A percentile compares a stretch with the other conserved stretches of the same genome.
These are phyloP conservation scores for Orthonyx spaldingii DNA, from an alignment of 2,113 vertebrate species.

Conservation along the genomic window DNA sequence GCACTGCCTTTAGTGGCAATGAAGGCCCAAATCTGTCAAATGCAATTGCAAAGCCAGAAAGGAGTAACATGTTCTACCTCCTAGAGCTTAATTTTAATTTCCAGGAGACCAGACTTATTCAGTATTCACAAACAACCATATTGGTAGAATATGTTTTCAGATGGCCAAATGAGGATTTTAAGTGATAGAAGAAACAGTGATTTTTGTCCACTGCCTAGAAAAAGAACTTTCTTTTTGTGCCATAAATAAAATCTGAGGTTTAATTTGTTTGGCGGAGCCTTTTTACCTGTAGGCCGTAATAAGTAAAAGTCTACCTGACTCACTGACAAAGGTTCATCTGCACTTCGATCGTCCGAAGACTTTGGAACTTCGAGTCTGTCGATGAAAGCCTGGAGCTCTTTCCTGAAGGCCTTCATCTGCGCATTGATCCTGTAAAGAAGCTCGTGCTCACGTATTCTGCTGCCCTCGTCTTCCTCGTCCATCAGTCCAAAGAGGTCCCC, in stretches of 20 bases:
- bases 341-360: conserved; percentile 82
- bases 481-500: conserved; percentile 91
- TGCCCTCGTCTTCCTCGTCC: conserved; percentile 94
- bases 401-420: conserved; percentile 97
- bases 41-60: neutral
- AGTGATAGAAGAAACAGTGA: neutral
- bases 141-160: neutral
- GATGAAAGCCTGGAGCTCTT: conserved; percentile 96
- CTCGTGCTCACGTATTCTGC: conserved; percentile 94
- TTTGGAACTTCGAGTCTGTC: conserved; percentile 96
- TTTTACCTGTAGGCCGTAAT: conserved; percentile 65
- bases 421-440: conserved; percentile 95
- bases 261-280: conserved; percentile 41
- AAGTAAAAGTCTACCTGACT: conserved; percentile 85
- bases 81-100: neutral
- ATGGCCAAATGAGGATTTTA: neutral
- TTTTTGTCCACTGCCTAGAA: neutral
- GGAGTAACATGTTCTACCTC: neutral
- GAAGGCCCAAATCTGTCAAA: neutral
- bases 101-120: neutral
- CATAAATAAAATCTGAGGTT: neutral
- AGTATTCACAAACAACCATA: neutral
- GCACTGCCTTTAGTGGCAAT: neutral
- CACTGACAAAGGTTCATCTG: conserved; percentile 96
- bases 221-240: neutral